Evolutionary conservation across 2,888 invertebrate genomes (phyloP).

Genomic region (Criorhina ranunculi): DNA sequence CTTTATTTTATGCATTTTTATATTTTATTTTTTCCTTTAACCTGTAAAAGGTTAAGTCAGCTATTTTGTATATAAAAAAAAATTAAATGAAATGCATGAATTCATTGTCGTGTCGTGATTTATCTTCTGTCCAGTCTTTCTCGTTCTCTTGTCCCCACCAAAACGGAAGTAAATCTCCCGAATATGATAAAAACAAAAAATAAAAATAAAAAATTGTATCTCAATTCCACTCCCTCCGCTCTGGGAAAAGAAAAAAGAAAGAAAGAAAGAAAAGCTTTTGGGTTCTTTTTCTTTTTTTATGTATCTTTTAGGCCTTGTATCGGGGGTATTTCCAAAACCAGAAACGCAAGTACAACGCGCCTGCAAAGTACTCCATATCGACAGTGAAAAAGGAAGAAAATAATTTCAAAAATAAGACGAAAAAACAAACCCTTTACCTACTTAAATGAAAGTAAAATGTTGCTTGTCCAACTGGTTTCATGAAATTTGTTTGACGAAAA

Average conservation of each 20-base stretch:
- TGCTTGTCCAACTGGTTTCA: slow-evolving; percentile 70
- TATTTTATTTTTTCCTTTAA: slow-evolving; percentile 38
- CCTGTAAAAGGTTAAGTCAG: slow-evolving; percentile 71
- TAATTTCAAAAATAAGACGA: not conserved
- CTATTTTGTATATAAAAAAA: slow-evolving; percentile 4
- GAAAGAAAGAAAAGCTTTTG: slow-evolving; percentile 34
- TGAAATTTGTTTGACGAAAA: slow-evolving; percentile 51
- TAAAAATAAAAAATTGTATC: slow-evolving; percentile 65
- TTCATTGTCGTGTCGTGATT: slow-evolving; percentile 71
- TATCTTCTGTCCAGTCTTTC: slow-evolving; percentile 64
- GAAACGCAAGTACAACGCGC: slow-evolving; percentile 36
- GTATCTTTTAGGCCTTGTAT: slow-evolving; percentile 34
- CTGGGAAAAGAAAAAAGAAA: not conserved
- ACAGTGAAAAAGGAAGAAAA: slow-evolving; percentile 17
- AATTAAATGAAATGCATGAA: slow-evolving; percentile 67
- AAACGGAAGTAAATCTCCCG: slow-evolving; percentile 76
- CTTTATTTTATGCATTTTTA: slow-evolving; percentile 73
- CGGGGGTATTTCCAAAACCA: slow-evolving; percentile 21
- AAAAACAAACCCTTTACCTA: slow-evolving; percentile 72
- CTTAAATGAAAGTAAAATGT: slow-evolving; percentile 76
- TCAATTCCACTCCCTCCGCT: slow-evolving; percentile 61
- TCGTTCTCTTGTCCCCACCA: slow-evolving; percentile 33
- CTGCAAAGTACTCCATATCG: slow-evolving; percentile 8
- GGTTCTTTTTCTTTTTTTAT: slow-evolving; percentile 1
- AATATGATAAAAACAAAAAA: slow-evolving; percentile 65